phyloP scores from a whole-genome alignment of 2,113 vertebrate genomes.

The Cyanistes caeruleus region DNA sequence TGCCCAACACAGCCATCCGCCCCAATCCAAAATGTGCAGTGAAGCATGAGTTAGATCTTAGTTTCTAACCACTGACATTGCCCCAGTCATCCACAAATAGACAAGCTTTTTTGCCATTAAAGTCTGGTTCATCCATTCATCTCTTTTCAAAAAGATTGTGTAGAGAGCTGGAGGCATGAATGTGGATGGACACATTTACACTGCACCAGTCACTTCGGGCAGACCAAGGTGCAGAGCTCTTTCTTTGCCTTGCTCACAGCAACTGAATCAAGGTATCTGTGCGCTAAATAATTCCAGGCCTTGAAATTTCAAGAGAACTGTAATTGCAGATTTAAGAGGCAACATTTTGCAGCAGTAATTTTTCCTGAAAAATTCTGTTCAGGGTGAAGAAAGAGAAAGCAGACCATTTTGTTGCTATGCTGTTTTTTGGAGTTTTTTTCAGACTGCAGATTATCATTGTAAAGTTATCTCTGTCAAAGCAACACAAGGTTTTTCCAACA shows the following conservation, averaged over 20 bases:
- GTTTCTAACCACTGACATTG: background rate
- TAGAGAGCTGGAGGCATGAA: background rate
- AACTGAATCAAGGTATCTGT: background rate
- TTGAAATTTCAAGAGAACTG: background rate
- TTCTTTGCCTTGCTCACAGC: background rate
- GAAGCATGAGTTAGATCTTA: background rate
- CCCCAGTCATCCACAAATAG: background rate
- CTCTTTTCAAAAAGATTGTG: background rate
- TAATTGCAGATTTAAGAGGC: background rate
- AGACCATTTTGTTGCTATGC: background rate
- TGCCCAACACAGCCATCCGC: background rate
- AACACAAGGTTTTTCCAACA: background rate
- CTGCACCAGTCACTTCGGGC: accelerated
- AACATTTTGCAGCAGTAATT: background rate
- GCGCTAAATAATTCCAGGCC: background rate
- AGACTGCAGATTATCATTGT: background rate
- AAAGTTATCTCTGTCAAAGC: background rate
- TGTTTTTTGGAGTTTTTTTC: too few relatives aligned
- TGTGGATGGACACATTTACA: background rate
- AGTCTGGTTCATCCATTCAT: background rate
- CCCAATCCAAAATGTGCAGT: background rate
- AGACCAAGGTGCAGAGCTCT: background rate
- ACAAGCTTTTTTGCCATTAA: background rate
- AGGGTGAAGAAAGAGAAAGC: background rate
- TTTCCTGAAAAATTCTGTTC: background rate